These are phyloP conservation scores for Protaetia brevitarsis DNA, from an alignment of 1,140 invertebrate genomes.

Conservation along the genomic window DNA sequence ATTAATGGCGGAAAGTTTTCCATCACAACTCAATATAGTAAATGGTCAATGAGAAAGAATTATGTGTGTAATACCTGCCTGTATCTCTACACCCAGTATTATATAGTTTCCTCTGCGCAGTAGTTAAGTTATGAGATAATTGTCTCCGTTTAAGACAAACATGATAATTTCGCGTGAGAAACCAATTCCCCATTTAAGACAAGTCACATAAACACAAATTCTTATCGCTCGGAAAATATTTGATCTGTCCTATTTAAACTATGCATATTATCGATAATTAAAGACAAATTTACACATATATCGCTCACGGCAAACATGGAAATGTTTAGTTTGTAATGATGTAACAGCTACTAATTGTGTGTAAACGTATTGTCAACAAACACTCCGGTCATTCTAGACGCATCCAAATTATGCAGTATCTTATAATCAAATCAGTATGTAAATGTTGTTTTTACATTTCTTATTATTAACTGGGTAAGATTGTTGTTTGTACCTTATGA, in stretches of 20 bases:
- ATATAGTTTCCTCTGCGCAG: no score
- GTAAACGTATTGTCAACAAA: background rate
- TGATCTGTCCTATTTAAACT: background rate
- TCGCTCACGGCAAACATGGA: background rate
- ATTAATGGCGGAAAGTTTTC: no score
- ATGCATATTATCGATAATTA: constrained; percentile 2
- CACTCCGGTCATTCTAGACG: background rate
- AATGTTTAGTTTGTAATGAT: constrained; percentile 4
- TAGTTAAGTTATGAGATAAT: background rate
- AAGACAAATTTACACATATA: background rate
- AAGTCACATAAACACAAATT: constrained; percentile 2
- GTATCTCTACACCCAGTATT: no score
- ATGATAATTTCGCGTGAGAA: background rate
- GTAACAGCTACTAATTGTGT: background rate
- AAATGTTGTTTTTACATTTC: no score
- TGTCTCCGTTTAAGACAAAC: background rate
- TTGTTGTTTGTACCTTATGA: no score
- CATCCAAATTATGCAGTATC: background rate
- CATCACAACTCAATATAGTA: no score
- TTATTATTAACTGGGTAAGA: no score
- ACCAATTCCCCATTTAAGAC: background rate
- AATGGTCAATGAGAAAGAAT: no score
- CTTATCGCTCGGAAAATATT: background rate
- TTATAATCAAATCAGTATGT: no score
- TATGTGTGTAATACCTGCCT: no score